Base-by-base conservation (phyloP, 2,888 invertebrate genomes). In the Dusona sp. region DNA sequence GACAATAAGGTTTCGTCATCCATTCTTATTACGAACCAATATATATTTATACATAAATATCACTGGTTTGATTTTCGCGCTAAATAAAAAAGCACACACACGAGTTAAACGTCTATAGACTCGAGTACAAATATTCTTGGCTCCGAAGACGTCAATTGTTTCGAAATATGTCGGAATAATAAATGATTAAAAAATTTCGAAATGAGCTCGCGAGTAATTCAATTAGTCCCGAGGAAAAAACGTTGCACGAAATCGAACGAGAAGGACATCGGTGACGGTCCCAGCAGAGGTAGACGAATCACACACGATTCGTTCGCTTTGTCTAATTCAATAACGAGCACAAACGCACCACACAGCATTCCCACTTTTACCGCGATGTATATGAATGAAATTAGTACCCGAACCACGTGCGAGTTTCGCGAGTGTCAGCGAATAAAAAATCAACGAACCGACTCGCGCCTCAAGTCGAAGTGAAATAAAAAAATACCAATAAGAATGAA, bases 1-100 rank as follows among this genome's bases (percentile, higher is more conserved):
- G 88, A 85, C 19, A 87, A 75, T 64, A 82, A 70, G 45, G 80
- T 73, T 36, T 83, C 85, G 70, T 73, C 73, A 65, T 81, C 57
- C 81, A 85, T 85, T n/a, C n/a, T n/a, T 61, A 19, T 79, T n/a
- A 19, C 29, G 16, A 64, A 48, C 29, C 13, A 65, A 70, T 19
- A 19, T 45, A 22, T 7, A 51, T 51, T 64, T 22, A 51, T 25
- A 6, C 19, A 48, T n/a, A 48, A 8, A 70, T 16, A 33, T 45
- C 68, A 16, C 29, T 33, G 29, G 70, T 42, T 70, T n/a, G 9
- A 70, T 51, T 57, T 29, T 70, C 19, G 13, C 57, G 33, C 33
- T 70, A 29, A 38, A 54, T 25, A 38, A 78, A 67, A 48, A 67
- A 22, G 13, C 36, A n/a, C 36, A n/a, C 36, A 22, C 13, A 16